phyloP scores from a whole-genome alignment of 37 sponge, comb jelly and placozoan species.

The Ianthella basta region DNA sequence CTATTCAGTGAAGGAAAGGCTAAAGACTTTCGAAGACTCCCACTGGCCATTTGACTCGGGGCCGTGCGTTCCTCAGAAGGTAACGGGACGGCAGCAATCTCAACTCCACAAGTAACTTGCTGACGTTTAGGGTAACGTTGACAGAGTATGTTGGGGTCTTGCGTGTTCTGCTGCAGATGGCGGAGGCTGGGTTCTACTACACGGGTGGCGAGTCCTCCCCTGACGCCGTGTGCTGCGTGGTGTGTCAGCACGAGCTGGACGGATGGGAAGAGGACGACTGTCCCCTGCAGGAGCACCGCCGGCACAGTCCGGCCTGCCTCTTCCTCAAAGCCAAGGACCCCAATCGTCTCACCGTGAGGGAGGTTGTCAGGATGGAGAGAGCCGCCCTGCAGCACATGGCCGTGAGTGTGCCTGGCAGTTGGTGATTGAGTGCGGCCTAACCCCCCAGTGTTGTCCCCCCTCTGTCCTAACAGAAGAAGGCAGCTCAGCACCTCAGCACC shows the following conservation, averaged over 20 bases:
- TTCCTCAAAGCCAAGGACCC: slow-evolving; percentile 75
- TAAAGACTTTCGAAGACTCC: slow-evolving; percentile 54
- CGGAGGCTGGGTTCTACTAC: slow-evolving; percentile 86
- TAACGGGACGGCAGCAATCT: background rate
- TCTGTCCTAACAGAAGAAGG: background rate
- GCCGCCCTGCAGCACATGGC: slow-evolving; percentile 39
- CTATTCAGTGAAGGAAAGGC: slow-evolving; percentile 67
- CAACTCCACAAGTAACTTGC: background rate
- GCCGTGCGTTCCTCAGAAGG: slow-evolving; percentile 62
- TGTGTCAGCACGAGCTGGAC: slow-evolving; percentile 77
- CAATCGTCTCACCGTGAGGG: slow-evolving; percentile 51
- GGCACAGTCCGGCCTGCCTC: slow-evolving; percentile 42
- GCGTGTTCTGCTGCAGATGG: slow-evolving; percentile 41
- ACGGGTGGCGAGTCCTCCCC: slow-evolving; percentile 50
- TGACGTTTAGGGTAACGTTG: background rate
- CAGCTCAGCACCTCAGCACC: background rate
- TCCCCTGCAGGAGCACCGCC: slow-evolving; percentile 52
- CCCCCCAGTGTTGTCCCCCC: background rate
- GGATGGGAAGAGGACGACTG: slow-evolving; percentile 78
- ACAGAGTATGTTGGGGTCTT: background rate
- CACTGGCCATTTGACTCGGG: slow-evolving; percentile 79
- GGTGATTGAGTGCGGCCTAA: background rate
- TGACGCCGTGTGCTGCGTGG: slow-evolving; percentile 75
- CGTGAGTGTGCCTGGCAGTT: slow-evolving; percentile 50
- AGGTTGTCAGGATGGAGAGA: slow-evolving; percentile 70